Base-by-base conservation (phyloP, 2,888 invertebrate species). In the Neoascia interrupta region DNA sequence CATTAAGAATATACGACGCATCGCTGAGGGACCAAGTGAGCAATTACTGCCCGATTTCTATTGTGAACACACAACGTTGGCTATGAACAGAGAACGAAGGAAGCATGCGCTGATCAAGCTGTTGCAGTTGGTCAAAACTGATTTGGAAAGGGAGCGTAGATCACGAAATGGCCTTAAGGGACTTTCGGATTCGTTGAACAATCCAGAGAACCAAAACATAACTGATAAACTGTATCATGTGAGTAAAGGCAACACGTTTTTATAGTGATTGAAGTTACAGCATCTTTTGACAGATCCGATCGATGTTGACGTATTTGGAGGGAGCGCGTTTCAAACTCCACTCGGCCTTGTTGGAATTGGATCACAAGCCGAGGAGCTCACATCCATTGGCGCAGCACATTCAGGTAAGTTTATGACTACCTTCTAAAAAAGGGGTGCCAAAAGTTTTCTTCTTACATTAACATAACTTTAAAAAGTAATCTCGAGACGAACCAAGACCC, bases 31-130 rank as follows among this genome's bases (percentile, higher is more conserved):
- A 0, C 91, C 92, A 45, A 91, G 91, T 82, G 97, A 97, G 85
- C 97, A 97, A 87, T 90, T 97, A 56, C 89, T 98, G 80, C 96
- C 97, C 0, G 97, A 97, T 89, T 97, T 97, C 90, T 97, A 97
- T 89, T 97, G 97, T 84, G 97, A 98, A 87, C 97, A 98, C 89
- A 94, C 95, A 81, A 96, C 96, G 1, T 91, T 97, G 83, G 95
- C 95, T 21, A 97, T 98, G 97, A 97, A 97, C 87, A 91, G 93
- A 58, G 97, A 97, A 85, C 90, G 97, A 75, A 91, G 97, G 84
- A 96, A 95, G 89, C 94, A 95, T 90, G 94, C 96, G 2, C 89
- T 98, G 70, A 91, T 96, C 61, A 95, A 96, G 87, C 92, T 97
- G 54, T 89, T 97, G 28, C 95, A 96, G 84, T 89, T 96, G 85